Evolutionary conservation across 2,797 vertebrate genomes (phyloP), one percentile per base, ranked within the genome.

Genomic region (Novumbra hubbsi): DNA sequence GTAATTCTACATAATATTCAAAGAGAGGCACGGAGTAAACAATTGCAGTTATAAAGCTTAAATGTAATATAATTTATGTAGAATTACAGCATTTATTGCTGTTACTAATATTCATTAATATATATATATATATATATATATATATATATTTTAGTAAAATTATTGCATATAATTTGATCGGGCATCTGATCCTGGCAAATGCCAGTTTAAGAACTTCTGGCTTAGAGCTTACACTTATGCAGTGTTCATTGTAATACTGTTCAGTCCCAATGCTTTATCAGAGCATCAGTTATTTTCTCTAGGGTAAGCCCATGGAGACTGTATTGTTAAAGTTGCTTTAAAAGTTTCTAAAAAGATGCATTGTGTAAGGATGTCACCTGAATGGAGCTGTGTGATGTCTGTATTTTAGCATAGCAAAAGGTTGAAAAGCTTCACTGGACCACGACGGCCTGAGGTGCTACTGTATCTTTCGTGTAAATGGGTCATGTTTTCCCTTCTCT

Each of bases 391-490:
- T 30, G 9, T 69, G 27, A 30, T 66, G n/a, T 66, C 32, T 55
- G 19, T 52, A 49, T 64, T 73, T 62, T 17, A 30, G 38, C 3
- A 15, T 64, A 48, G 19, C 28, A 50, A 45, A 65, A 9, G 28
- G 17, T 48, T 64, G 8, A 21, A 38, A n/a, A 48, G 45, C 28
- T 19, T 49, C 9, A 30, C 8, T 73, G 14, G 48, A 6, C 19
- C 55, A 32, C 11, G 11, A 32, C 34, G 17, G 50, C 28, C 27
- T 71, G 68, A 12, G 4, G 21, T 49, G 4, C 68, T 83, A 55
- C 34, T 38, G 34, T 38, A 38, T 78, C 80, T 77, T 67, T 72
- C 72, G 84, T 84, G 82, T 75, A 79, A 78, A 82, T 81, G 74
- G 65, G 77, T 76, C 73, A 73, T 72, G n/a, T 64, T n/a, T 81